Evolutionary conservation across 1,140 invertebrate genomes (phyloP), one percentile per base, ranked within the genome.

Genomic region (Popillia japonica): DNA sequence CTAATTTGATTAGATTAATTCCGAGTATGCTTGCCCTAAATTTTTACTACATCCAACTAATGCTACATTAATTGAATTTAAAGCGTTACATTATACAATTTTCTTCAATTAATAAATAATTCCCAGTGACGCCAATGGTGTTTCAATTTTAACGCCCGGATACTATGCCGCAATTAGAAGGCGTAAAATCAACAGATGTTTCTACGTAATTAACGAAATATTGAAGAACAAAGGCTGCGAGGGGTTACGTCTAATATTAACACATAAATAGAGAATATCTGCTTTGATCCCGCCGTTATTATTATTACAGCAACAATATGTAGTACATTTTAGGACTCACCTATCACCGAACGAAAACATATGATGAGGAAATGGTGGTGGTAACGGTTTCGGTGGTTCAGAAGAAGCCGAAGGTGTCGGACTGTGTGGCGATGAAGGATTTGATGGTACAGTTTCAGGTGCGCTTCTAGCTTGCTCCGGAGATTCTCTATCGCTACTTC

Each of bases 271-370:
- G 17, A 55, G 14, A 55, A n/a, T 55, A 55, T 7, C 48, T 17
- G 48, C 17, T n/a, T 20, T 55, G 14, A 55, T 55, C 48, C 14
- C 17, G 48, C 17, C 14, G 14, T 55, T 7, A 55, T 17, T 34
- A 34, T 34, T 34, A 34, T 4, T 2, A 34, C 27, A 34, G 27
- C 27, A 34, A 34, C 1, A 1, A 34, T 34, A 34, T 34, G 27
- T 27, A 2, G 20, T 34, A 0, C 14, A 27, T 68, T 17, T 72
- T 40, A 22, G 2, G 0, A 83, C 84, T 82, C 79, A 86, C 85
- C 83, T 81, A 72, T 86, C 85, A 23, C 83, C 83, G 77, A 86
- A 86, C 0, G 85, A 83, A 76, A 86, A 86, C 81, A 86, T 84
- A 79, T 86, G 83, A 76, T 86, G 84, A 64, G 83, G 81, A 78